phyloP scores from a whole-genome alignment of 2,797 vertebrate genomes.

The Parotocinclus haroldoi region DNA sequence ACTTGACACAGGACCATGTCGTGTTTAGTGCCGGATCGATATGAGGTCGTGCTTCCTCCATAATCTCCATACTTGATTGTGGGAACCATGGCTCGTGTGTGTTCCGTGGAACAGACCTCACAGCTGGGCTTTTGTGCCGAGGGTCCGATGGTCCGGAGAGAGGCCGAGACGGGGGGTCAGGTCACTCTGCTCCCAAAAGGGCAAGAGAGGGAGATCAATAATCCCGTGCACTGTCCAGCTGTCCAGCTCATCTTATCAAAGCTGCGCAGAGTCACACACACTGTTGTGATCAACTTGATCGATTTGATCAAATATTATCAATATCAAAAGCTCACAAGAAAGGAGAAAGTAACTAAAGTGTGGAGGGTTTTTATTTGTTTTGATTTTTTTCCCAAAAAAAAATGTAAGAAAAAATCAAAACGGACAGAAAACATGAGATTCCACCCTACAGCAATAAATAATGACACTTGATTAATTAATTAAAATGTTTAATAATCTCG shows the following conservation, averaged over 20 bases:
- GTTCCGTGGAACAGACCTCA: constrained; percentile 51
- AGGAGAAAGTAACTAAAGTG: no score
- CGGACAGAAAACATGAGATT: no score
- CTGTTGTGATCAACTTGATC: background rate
- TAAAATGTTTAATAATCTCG: no score
- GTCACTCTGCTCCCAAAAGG: constrained; percentile 44
- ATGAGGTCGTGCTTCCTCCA: background rate
- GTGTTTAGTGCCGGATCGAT: background rate
- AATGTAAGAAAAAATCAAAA: no score
- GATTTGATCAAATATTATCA: no score
- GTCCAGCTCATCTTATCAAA: constrained; percentile 18
- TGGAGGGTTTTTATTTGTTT: no score
- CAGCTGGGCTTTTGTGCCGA: constrained; percentile 53
- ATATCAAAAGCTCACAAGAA: no score
- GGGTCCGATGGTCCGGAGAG: constrained; percentile 58
- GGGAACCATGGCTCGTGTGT: constrained; percentile 12
- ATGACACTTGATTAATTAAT: no score
- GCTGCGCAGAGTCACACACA: background rate
- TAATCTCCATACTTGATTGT: constrained; percentile 5
- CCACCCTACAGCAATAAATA: no score
- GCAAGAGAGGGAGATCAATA: constrained; percentile 52
- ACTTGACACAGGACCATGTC: no score
- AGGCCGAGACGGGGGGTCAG: constrained; percentile 36
- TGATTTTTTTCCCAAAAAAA: no score
- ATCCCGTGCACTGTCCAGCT: constrained; percentile 11